Percentiles rank a stretch among this genome's conserved stretches.
phyloP scores from a whole-genome alignment of 2,113 vertebrate species.

The Zingel zingel region DNA sequence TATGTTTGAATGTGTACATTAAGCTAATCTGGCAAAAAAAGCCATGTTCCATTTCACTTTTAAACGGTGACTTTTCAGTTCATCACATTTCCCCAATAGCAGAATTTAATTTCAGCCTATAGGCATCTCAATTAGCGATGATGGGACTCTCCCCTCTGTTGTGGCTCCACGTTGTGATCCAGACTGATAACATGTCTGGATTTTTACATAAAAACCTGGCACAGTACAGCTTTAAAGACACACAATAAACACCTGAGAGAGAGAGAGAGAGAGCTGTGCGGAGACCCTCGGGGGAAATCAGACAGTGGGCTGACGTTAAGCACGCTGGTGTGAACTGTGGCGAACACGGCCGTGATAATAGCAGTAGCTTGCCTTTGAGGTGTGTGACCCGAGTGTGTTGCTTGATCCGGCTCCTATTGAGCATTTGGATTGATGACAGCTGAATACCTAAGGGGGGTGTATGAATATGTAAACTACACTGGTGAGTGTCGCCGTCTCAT shows the following conservation, averaged over 20 bases:
- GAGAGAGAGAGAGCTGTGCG: slow-evolving; percentile 17
- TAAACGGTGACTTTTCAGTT: slow-evolving; percentile 1
- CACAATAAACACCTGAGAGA: slow-evolving; percentile 48
- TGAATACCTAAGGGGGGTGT: slow-evolving; percentile 60
- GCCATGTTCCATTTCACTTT: slow-evolving; percentile 1
- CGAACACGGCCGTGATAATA: slow-evolving; percentile 44
- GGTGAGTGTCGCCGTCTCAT: slow-evolving; percentile 38
- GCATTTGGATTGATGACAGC: slow-evolving; percentile 63
- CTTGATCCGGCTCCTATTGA: slow-evolving; percentile 57
- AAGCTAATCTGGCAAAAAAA: background rate
- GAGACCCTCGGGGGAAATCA: slow-evolving; percentile 46
- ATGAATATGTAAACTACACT: slow-evolving; percentile 66
- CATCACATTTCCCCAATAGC: background rate
- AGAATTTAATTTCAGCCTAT: background rate
- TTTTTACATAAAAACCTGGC: slow-evolving; percentile 29
- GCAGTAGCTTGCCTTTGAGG: slow-evolving; percentile 25
- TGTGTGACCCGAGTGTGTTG: slow-evolving; percentile 56
- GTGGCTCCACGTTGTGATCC: slow-evolving; percentile 6
- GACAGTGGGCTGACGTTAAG: slow-evolving; percentile 1
- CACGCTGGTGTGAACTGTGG: slow-evolving; percentile 36
- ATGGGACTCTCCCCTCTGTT: background rate
- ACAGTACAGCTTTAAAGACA: slow-evolving; percentile 28
- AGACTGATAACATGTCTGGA: slow-evolving; percentile 10
- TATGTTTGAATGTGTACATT: background rate
- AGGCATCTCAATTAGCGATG: background rate